phyloP scores from a whole-genome alignment of 2,888 invertebrate species.

The Lasiommata megera region DNA sequence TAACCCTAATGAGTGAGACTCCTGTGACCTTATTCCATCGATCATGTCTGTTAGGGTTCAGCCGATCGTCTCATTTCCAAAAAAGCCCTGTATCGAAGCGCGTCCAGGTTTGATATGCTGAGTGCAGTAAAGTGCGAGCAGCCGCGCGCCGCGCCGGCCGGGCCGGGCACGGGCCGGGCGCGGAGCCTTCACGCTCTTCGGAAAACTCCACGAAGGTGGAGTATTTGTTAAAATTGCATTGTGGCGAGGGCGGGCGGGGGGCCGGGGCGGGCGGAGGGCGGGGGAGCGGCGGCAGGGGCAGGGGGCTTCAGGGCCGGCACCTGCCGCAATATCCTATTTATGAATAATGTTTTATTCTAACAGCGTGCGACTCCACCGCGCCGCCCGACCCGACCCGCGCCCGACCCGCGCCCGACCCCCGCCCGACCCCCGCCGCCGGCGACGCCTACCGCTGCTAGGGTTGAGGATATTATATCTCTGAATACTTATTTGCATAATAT shows the following conservation, averaged over 20 bases:
- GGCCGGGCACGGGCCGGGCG: not conserved
- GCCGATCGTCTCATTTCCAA: too few species aligned
- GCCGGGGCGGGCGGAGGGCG: constrained; percentile 27
- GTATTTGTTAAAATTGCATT: constrained; percentile 40
- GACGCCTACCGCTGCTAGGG: constrained; percentile 19
- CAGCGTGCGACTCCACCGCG: constrained; percentile 65
- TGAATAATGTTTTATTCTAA: constrained; percentile 81
- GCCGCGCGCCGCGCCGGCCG: not conserved
- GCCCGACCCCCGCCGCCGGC: constrained; percentile 6
- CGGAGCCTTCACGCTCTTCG: constrained; percentile 11
- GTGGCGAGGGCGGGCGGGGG: constrained; percentile 35
- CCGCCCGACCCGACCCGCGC: constrained; percentile 29
- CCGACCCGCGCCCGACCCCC: constrained; percentile 13
- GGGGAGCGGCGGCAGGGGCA: constrained; percentile 33
- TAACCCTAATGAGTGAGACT: too few species aligned
- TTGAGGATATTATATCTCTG: constrained; percentile 14
- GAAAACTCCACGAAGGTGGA: constrained; percentile 25
- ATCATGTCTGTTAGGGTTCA: too few species aligned
- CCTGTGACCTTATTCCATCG: too few species aligned
- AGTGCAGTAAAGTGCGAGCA: not conserved
- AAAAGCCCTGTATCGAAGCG: not conserved
- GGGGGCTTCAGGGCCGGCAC: constrained; percentile 41
- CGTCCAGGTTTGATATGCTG: not conserved
- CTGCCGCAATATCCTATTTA: constrained; percentile 78
- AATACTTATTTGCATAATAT: constrained; percentile 24